Evolutionary conservation across 2,113 vertebrate species (phyloP), one percentile per base, ranked within the genome.

Genomic region (Heterotilapia buettikoferi): DNA sequence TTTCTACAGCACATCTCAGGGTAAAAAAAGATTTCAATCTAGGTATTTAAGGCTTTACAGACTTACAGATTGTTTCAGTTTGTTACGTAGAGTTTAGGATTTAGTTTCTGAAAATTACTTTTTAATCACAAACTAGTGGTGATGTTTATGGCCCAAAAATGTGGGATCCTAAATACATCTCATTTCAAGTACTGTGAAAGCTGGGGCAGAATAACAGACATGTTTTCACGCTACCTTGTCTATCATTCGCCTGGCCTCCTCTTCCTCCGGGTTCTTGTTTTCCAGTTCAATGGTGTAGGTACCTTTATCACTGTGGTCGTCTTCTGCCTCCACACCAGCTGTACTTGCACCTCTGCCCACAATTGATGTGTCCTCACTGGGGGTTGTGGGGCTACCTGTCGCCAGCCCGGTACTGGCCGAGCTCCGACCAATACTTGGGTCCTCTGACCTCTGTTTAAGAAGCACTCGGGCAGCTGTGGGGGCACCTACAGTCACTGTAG

Each of bases 251-350:
- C 98, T 96, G 84, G 98, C 98, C 97, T 99, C 98, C 95, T 97
- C 96, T 92, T 99, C 98, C 93, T 99, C 98, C 78, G 97, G 94
- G 94, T 98, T 98, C 83, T 95, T 97, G 92, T 98, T 98, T 95
- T 99, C 98, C 96, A 98, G 94, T 92, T 99, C 98, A 57, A 99
- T 99, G 85, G 98, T 98, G 91, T 99, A 99, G 88, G 98, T 98
- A 84, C 98, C 98, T 96, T 98, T 99, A 93, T 99, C 98, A 82
- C 98, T 99, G 93, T 98, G 98, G 90, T 99, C 97, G 82, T 99
- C 98, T 45, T 98, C 98, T 85, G 87, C 92, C 50, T 85, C 93
- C 9, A 84, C 91, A n/a, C 66, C 90, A 9, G 90, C 85, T 3
- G 88, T 79, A 47, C 52, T 88, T 2, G 26, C 54, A 13, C 78